Evolutionary conservation across 2,113 vertebrate genomes (phyloP), one percentile per base, ranked within the genome.

Genomic region (Cardinalis cardinalis): DNA sequence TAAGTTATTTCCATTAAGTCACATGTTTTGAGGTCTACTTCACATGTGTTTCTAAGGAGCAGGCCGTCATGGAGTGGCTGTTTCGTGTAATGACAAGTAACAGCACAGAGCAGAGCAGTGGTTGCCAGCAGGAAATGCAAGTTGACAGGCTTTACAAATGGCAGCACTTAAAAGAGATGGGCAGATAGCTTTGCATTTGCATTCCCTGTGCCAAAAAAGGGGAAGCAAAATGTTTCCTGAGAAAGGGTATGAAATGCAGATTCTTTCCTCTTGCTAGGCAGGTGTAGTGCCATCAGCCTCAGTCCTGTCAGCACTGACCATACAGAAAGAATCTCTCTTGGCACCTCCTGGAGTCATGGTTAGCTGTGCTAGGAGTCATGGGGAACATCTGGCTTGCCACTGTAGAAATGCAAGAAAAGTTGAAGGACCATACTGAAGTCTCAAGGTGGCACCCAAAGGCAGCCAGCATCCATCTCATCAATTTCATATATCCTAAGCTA

Each of bases 1-100:
- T 29, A 66, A 63, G 23, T 68, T 48, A 66, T 89, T 92, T 93
- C 74, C 61, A 84, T 88, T 72, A 93, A 87, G 66, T 93, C 58
- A 90, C 29, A 46, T 65, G 12, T 75, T 93, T 84, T 78, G 38
- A 93, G 65, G 24, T 69, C 72, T 75, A 91, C 72, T 51, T 95
- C 84, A 78, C 46, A 51, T 68, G 24, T 69, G 70, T 93, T 95
- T 90, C 69, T 82, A 82, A 84, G 80, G 61, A 86, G 76, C 69
- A 77, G 41, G 41, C 40, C 81, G 21, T 31, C 38, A 18, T 43
- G 61, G 58, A 90, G 46, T 49, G 61, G 55, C 26, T 53, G 53
- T 61, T 58, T 61, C 82, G 34, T 61, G n/a, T 53, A 84, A 88
- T 32, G 43, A 69, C 53, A 69, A 93, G 76, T 53, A 90, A 56